A percentile compares a stretch with the other conserved stretches of the same genome.
phyloP scores from a whole-genome alignment of 2,888 invertebrate species.

The Clusia tigrina region DNA sequence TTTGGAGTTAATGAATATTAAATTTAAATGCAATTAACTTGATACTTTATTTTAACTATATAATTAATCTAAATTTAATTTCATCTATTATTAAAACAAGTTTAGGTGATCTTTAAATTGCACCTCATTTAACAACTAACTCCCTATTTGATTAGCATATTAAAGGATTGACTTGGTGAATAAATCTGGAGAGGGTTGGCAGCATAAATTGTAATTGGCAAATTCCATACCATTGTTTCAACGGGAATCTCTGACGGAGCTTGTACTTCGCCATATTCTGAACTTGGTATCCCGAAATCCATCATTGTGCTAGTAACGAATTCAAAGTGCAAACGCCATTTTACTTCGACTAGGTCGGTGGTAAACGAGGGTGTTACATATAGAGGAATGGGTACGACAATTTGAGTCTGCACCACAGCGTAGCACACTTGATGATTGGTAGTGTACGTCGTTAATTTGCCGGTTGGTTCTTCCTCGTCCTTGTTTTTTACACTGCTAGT shows the following conservation, averaged over 20 bases:
- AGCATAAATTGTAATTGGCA: conserved; percentile 93
- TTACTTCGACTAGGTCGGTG: conserved; percentile 86
- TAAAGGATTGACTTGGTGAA: conserved; percentile 66
- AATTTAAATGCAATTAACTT: neutral
- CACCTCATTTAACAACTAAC: too few species aligned
- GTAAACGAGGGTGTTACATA: conserved; percentile 96
- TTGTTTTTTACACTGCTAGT: conserved; percentile 46
- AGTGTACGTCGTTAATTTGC: conserved; percentile 78
- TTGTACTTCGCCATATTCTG: conserved; percentile 71
- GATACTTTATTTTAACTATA: too few species aligned
- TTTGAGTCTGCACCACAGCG: conserved; percentile 85
- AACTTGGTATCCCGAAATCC: conserved; percentile 64
- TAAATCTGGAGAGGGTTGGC: conserved; percentile 85
- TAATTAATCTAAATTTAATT: too few species aligned
- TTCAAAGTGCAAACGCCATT: conserved; percentile 97
- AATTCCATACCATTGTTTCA: conserved; percentile 99
- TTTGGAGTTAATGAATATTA: neutral
- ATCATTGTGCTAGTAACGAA: conserved; percentile 87
- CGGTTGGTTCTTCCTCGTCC: conserved; percentile 47
- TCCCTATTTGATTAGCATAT: conserved; percentile 50
- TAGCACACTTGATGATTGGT: conserved; percentile 93
- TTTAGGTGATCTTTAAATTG: too few species aligned
- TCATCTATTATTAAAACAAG: too few species aligned
- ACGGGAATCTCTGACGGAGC: conserved; percentile 88
- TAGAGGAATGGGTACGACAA: conserved; percentile 92